Evolutionary conservation across 2,113 vertebrate species (phyloP).

Genomic region (Lota lota): DNA sequence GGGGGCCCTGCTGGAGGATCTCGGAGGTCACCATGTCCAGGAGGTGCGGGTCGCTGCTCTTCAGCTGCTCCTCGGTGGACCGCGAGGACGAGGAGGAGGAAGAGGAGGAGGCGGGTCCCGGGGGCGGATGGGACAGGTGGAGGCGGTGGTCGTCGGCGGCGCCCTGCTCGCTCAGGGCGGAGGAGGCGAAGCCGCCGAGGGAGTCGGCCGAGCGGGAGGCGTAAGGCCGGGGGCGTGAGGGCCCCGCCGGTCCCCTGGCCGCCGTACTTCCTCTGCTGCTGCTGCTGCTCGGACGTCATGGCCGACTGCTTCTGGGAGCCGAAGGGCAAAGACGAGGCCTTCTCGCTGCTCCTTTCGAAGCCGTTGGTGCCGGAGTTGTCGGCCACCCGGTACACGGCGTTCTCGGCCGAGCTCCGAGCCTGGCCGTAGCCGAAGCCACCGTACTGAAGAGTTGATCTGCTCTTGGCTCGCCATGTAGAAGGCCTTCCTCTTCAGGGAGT

Average conservation of each 20-base stretch:
- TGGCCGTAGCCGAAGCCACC: conserved; percentile 92
- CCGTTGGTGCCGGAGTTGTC: conserved; percentile 90
- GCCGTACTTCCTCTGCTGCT: conserved; percentile 92
- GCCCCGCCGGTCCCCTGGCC: conserved; percentile 83
- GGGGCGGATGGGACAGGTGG: conserved; percentile 85
- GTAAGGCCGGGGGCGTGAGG: conserved; percentile 89
- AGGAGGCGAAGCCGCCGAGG: conserved; percentile 86
- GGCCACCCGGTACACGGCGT: conserved; percentile 92
- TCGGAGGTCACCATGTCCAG: conserved; percentile 94
- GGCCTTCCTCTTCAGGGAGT: conserved; percentile 93
- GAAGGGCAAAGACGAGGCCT: conserved; percentile 88
- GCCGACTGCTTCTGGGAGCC: conserved; percentile 92
- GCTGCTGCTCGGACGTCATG: conserved; percentile 86
- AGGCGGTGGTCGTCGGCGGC: conserved; percentile 83
- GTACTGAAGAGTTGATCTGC: conserved; percentile 91
- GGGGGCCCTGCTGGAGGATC: conserved; percentile 89
- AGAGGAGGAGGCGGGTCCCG: conserved; percentile 75
- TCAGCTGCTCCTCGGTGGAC: conserved; percentile 90
- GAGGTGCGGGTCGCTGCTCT: conserved; percentile 90
- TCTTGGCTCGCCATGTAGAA: conserved; percentile 95
- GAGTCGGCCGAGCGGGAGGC: conserved; percentile 85
- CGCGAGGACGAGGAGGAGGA: conserved; percentile 84
- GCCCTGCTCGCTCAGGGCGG: conserved; percentile 84
- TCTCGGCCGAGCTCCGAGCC: conserved; percentile 85
- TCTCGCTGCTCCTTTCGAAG: conserved; percentile 88